Percentiles rank a stretch among this genome's conserved stretches.
These are phyloP conservation scores for Eupithecia tripunctaria DNA, from an alignment of 2,888 invertebrate species.

Conservation along the genomic window DNA sequence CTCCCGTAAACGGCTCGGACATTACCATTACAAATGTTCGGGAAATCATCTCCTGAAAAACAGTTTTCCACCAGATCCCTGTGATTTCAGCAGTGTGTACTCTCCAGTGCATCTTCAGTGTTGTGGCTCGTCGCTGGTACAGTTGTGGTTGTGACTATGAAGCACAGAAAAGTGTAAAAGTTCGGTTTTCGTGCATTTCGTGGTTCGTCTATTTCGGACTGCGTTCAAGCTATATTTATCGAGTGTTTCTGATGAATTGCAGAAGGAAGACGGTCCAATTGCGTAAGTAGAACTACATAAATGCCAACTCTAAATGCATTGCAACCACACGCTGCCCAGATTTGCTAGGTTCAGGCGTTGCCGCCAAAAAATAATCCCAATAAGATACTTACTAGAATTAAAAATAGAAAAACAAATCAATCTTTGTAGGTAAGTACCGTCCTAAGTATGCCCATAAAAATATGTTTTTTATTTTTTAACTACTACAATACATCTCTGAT, in stretches of 20 bases:
- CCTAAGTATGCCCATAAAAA: too few relatives aligned
- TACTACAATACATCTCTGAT: too few relatives aligned
- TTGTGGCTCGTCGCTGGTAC: conserved; percentile 50
- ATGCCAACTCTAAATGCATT: conserved; percentile 21
- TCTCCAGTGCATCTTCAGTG: conserved; percentile 52
- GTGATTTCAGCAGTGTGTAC: conserved; percentile 57
- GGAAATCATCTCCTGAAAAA: conserved; percentile 54
- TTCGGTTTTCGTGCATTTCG: conserved; percentile 35
- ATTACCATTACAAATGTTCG: conserved; percentile 49
- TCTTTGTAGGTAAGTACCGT: neutral
- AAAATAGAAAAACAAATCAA: neutral
- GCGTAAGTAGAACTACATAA: conserved; percentile 70
- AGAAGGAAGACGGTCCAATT: conserved; percentile 65
- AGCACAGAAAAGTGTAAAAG: conserved; percentile 59
- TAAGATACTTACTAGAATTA: conserved; percentile 7
- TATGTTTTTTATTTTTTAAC: neutral
- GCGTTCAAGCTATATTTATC: conserved; percentile 71
- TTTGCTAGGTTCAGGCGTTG: conserved; percentile 1
- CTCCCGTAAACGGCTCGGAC: conserved; percentile 52
- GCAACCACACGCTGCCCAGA: neutral
- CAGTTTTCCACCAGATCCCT: conserved; percentile 56
- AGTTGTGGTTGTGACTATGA: conserved; percentile 62
- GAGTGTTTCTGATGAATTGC: conserved; percentile 69
- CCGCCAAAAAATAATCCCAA: conserved; percentile 25
- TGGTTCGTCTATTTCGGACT: conserved; percentile 71